Evolutionary conservation across 2,797 vertebrate genomes (phyloP).

Genomic region (Mus spretus): DNA sequence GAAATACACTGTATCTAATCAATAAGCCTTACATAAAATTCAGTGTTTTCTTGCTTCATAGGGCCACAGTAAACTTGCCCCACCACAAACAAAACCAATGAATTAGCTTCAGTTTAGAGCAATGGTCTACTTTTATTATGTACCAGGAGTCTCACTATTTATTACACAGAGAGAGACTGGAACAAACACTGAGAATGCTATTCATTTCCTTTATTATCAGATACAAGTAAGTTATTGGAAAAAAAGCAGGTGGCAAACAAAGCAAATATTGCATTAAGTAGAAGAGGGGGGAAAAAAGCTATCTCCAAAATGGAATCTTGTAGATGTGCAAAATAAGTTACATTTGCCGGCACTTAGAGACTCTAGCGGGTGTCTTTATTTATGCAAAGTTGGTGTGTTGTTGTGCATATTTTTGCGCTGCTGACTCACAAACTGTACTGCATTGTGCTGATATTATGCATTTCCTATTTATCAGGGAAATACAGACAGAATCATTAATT

Average conservation of each 20-base stretch:
- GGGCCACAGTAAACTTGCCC: slow-evolving; percentile 74
- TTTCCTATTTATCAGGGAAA: slow-evolving; percentile 58
- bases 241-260: slow-evolving; percentile 81
- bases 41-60: slow-evolving; percentile 77
- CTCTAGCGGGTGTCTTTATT: slow-evolving; percentile 35
- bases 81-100: slow-evolving; percentile 83
- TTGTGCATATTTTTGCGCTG: background rate
- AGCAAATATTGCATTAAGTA: slow-evolving; percentile 46
- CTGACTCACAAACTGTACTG: slow-evolving; percentile 52
- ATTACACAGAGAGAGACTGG: slow-evolving; percentile 71
- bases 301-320: slow-evolving; percentile 65
- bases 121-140: slow-evolving; percentile 77
- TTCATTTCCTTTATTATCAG: slow-evolving; percentile 70
- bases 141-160: slow-evolving; percentile 58
- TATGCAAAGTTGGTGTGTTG: background rate
- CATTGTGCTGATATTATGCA: slow-evolving; percentile 50
- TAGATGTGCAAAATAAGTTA: slow-evolving; percentile 61
- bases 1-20: slow-evolving; percentile 81
- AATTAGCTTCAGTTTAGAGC: slow-evolving; percentile 82
- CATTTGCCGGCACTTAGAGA: slow-evolving; percentile 48
- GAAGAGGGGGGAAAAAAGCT: slow-evolving; percentile 20
- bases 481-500: background rate
- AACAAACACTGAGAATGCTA: slow-evolving; percentile 26
- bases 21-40: slow-evolving; percentile 82
- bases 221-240: slow-evolving; percentile 59